A percentile compares a stretch with the other conserved stretches of the same genome.
Evolutionary conservation across 2,113 vertebrate species (phyloP).

Genomic region (Triplophysa rosa): DNA sequence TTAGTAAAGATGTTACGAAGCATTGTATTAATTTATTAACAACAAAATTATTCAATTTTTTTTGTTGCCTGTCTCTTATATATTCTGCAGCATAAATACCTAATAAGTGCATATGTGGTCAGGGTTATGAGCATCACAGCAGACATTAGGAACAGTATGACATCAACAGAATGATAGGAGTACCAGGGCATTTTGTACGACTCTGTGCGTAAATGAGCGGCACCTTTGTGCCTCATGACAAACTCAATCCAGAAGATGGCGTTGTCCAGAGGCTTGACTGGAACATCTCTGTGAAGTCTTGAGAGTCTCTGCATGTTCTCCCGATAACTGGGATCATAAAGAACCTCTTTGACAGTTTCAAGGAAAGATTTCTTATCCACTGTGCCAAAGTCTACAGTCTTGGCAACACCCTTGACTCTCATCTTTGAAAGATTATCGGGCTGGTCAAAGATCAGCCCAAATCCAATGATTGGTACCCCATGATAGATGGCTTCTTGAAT

Average conservation of each 20-base stretch:
- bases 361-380: constrained; percentile 49
- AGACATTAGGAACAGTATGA: constrained; percentile 41
- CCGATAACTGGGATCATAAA: constrained; percentile 42
- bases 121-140: constrained; percentile 19
- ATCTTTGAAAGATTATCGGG: constrained; percentile 52
- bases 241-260: constrained; percentile 52
- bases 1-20: no score
- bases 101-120: neutral
- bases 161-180: constrained; percentile 45
- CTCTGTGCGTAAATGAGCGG: constrained; percentile 43
- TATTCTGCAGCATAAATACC: constrained; percentile 33
- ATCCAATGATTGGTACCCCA: constrained; percentile 45
- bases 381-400: constrained; percentile 45
- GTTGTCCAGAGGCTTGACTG: constrained; percentile 39
- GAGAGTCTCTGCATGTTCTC: constrained; percentile 53
- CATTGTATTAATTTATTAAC: no score
- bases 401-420: constrained; percentile 47
- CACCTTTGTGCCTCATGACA: constrained; percentile 41
- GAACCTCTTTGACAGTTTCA: constrained; percentile 40
- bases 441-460: constrained; percentile 52
- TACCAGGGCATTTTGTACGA: constrained; percentile 48
- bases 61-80: no score
- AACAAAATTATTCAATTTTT: no score
- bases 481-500: constrained; percentile 55
- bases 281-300: constrained; percentile 43